A percentile compares a stretch with the other conserved stretches of the same genome.
Conservation (phyloP, 2,797 vertebrate species). For the Cygnus olor region DNA sequence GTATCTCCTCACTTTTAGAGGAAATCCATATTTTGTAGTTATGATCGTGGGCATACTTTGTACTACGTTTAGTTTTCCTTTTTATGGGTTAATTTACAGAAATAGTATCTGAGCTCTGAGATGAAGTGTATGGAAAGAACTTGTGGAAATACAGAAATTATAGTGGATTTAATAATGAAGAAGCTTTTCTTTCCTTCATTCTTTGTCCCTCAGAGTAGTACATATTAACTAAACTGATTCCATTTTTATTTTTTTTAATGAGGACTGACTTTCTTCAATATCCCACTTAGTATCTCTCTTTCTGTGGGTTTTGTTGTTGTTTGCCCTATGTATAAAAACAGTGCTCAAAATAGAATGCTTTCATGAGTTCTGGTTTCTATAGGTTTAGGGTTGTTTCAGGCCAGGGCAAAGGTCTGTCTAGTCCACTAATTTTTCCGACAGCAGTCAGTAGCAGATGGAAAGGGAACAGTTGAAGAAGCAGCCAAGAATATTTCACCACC, state of each 20-base stretch:
- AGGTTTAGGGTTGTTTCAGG: neutral
- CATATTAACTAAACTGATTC: neutral
- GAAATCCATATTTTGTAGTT: neutral
- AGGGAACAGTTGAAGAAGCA: neutral
- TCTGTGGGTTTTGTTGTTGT: neutral
- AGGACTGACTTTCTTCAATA: neutral
- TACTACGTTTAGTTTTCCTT: neutral
- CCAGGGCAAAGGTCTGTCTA: neutral
- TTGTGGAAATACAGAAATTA: neutral
- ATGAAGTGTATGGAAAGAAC: neutral
- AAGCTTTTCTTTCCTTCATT: neutral
- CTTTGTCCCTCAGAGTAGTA: neutral
- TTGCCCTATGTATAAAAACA: neutral
- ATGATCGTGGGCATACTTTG: neutral
- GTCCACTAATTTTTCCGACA: neutral
- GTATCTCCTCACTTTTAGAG: neutral
- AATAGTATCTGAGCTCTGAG: neutral
- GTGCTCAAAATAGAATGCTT: neutral
- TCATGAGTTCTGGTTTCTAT: neutral
- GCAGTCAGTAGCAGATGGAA: neutral
- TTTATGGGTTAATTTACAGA: neutral
- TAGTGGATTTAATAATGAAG: neutral
- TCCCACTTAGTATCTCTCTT: neutral
- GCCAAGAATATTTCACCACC: constrained; percentile 13
- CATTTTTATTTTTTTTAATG: neutral